Base-by-base conservation (phyloP, 2,113 vertebrate species). In the Clarias magur region DNA sequence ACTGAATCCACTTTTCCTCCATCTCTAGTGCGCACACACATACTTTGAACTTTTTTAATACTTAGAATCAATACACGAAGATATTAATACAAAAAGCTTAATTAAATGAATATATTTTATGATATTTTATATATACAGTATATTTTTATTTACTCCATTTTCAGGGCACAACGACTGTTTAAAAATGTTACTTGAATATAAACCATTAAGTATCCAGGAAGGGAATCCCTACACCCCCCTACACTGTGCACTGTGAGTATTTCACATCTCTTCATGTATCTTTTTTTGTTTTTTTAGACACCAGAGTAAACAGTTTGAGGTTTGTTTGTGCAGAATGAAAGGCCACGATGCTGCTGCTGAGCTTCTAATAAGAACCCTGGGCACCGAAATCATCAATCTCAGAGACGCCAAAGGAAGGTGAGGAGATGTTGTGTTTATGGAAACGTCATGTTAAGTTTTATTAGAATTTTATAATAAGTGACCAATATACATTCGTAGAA, bases 181-280 rank as follows among this genome's bases (percentile, higher is more conserved):
- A 92, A 96, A 95, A 91, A 94, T 98, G 96, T 97, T 99, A 97
- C 97, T 99, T 97, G 97, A 99, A 97, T 95, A 97, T 93, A 98
- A 97, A 93, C 95, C 95, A 42, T 97, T 96, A 91, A 96, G 96
- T 73, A 96, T 96, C 94, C 94, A 96, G 88, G 97, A 99, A 94
- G 97, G 96, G 95, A 98, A 97, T 87, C 93, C 95, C 86, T 99
- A 99, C 92, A 98, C 96, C 87, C 97, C 97, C 86, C 95, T 99
- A 95, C 98, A 99, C 96, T 99, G 98, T 97, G 97, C 98, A 95
- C 95, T 99, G 98, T 99, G 93, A 97, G 98, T 95, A 76, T 62
- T 75, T 25, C 6, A 16, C 25, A 9, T 13, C 48, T 65, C 27
- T n/a, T 42, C 7, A 48, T 48, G 48, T 48, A 48, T 54, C 7